Conservation (phyloP, 2,888 invertebrate species). For the Anoncus sp. region DNA sequence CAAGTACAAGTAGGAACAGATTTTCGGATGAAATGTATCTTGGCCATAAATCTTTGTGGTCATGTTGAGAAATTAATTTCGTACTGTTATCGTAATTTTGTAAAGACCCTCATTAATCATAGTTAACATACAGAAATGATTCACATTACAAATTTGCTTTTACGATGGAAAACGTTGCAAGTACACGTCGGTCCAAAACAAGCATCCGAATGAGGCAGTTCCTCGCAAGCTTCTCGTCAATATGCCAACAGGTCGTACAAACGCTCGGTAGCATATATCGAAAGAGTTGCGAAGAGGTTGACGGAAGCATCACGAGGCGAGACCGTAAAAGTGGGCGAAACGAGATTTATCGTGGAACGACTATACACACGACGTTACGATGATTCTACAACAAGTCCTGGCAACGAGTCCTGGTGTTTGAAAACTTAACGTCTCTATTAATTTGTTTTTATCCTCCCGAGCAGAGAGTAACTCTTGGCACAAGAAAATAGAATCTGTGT, state of each 20-base stretch:
- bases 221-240: not conserved
- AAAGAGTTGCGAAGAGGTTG: constrained; percentile 11
- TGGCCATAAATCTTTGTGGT: no score
- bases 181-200: not conserved
- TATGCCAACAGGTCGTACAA: constrained; percentile 57
- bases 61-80: no score
- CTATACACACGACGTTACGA: no score
- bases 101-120: no score
- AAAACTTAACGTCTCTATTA: constrained; percentile 66
- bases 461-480: constrained; percentile 15
- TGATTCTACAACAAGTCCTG: constrained; percentile 3
- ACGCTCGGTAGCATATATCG: constrained; percentile 66
- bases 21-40: no score
- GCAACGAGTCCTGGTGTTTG: constrained; percentile 10
- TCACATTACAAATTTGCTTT: no score
- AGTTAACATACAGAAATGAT: no score
- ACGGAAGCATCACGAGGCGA: not conserved
- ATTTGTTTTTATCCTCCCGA: constrained; percentile 66
- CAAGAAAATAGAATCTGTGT: constrained; percentile 28
- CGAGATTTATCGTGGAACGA: constrained; percentile 18
- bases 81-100: no score
- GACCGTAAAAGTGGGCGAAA: constrained; percentile 73
- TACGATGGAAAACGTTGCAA: no score
- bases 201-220: not conserved
- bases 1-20: no score